These are phyloP conservation scores for Mus caroli DNA, from an alignment of 2,797 vertebrate species.

Conservation along the genomic window DNA sequence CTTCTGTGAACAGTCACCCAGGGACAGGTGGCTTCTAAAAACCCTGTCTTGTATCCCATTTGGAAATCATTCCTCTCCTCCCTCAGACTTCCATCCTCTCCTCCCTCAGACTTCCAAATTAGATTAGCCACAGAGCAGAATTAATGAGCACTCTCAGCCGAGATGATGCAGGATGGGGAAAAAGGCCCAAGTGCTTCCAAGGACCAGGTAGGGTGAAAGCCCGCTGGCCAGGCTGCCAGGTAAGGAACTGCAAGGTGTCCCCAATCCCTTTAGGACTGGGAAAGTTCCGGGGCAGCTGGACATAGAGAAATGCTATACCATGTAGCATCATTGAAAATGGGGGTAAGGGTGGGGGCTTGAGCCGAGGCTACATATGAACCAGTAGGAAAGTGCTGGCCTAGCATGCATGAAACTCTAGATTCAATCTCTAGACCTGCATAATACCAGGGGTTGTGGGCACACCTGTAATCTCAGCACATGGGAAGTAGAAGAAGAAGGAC, in stretches of 20 bases:
- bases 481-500: background rate
- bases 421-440: background rate
- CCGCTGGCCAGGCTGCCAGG: background rate
- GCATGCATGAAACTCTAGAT: background rate
- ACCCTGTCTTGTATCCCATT: slow-evolving; percentile 34
- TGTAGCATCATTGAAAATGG: background rate
- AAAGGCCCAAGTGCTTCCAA: background rate
- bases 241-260: background rate
- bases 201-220: background rate
- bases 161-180: background rate
- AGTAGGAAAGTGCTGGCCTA: background rate
- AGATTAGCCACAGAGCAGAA: slow-evolving; percentile 19
- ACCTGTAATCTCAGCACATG: background rate
- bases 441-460: too few relatives aligned
- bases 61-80: slow-evolving; percentile 54
- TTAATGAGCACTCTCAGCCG: background rate
- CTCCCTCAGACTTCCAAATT: slow-evolving; percentile 59
- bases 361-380: background rate
- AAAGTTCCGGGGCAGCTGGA: background rate
- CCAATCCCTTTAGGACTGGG: background rate
- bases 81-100: background rate
- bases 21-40: slow-evolving; percentile 50
- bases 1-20: slow-evolving; percentile 30
- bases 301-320: too few relatives aligned
- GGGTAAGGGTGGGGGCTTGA: background rate